Percentiles rank a stretch among this genome's conserved stretches.
These are phyloP conservation scores for Mormyrops attenuatus DNA, from an alignment of 2,797 vertebrate genomes.

Conservation along the genomic window DNA sequence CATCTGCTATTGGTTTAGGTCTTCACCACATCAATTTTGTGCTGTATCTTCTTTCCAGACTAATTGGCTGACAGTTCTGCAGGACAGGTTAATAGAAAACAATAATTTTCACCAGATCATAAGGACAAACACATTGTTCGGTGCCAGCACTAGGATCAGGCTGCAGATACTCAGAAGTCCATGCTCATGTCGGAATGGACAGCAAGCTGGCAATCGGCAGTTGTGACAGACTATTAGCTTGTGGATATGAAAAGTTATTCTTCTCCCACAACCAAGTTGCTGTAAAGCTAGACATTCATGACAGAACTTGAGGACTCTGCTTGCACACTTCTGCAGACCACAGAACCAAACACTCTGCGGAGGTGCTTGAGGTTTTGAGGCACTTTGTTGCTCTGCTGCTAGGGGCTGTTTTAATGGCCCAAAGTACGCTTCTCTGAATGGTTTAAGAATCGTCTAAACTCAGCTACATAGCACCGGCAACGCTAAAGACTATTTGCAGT, in stretches of 20 bases:
- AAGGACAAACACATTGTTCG: not conserved
- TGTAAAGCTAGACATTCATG: not conserved
- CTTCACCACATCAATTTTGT: not conserved
- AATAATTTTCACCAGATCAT: not conserved
- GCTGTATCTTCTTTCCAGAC: constrained; percentile 1
- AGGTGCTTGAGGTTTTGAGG: constrained; percentile 14
- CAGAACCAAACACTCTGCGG: not conserved
- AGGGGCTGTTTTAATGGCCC: not conserved
- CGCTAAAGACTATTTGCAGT: not conserved
- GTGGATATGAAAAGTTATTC: not conserved
- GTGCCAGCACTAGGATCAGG: not conserved
- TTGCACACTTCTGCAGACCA: not conserved
- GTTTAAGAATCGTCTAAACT: not conserved
- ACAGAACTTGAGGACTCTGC: not conserved
- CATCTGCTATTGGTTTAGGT: not conserved
- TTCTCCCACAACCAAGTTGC: not conserved
- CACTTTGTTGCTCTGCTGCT: not conserved
- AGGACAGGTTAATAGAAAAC: not conserved
- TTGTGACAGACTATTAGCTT: not conserved
- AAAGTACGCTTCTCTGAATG: not conserved
- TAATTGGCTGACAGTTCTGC: not conserved
- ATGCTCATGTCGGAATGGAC: not conserved
- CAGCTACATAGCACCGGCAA: not conserved
- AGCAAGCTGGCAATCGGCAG: no score
- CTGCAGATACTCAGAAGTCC: not conserved